Evolutionary conservation across 1,140 invertebrate species (phyloP).

Genomic region (Brachionus koreanus): DNA sequence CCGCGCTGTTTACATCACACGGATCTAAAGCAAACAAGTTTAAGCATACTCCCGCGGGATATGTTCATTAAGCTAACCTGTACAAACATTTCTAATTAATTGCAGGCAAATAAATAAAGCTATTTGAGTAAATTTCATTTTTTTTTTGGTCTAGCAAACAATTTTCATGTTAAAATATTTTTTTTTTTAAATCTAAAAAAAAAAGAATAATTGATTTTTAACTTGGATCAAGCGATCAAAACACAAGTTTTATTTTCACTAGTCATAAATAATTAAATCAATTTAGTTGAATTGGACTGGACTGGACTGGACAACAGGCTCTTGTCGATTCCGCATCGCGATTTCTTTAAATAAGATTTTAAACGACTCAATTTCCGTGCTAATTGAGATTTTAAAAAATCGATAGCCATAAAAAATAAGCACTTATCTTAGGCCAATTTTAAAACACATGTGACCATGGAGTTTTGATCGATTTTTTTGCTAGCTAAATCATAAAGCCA

Average conservation of each 20-base stretch:
- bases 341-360: constrained; percentile 6
- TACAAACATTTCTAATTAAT: neutral
- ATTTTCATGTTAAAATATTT: neutral
- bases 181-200: neutral
- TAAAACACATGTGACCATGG: constrained; percentile 19
- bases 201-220: neutral
- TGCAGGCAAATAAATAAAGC: neutral
- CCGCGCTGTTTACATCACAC: constrained; percentile 19
- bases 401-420: neutral
- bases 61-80: neutral
- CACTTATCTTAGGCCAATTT: constrained; percentile 17
- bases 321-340: neutral
- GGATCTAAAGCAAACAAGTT: neutral
- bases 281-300: neutral
- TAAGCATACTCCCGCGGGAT: neutral
- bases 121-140: neutral
- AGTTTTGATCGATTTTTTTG: constrained; percentile 16
- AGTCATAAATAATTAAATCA: constrained; percentile 14
- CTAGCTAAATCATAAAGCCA: neutral
- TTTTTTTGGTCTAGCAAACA: neutral
- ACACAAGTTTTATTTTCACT: neutral
- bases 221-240: constrained; percentile 4
- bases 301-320: neutral
- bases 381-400: constrained; percentile 27
- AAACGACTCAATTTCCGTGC: neutral